Base-by-base conservation (phyloP, 2,888 invertebrate species). In the Ypsolopha sequella region DNA sequence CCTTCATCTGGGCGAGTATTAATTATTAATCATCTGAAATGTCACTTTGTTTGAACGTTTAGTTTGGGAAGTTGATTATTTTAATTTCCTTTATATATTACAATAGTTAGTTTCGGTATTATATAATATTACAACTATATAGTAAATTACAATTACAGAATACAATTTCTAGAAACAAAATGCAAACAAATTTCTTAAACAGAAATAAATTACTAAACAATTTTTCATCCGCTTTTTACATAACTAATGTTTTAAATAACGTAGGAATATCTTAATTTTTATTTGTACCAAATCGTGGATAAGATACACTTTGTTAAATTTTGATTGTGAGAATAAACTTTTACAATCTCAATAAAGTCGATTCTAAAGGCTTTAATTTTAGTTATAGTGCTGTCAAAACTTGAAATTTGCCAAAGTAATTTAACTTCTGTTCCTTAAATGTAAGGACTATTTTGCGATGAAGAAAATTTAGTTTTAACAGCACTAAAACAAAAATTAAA, bases 231-330 rank as follows among this genome's bases (percentile, higher is more conserved):
- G 10, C 10, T 33, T 33, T 33, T 34, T 14, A 43, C 43, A 39
- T 43, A 43, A 45, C 44, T 50, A 34, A 52, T 50, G 33, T 41
- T 41, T 24, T 41, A 24, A 73, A 78, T 70, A 73, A 74, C 65
- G 67, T 73, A 78, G 67, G 69, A 73, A 77, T 80, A 80, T 76
- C 78, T 81, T 78, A 80, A 71, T 80, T 84, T 81, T 33, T 36
- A 35, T 85, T 85, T 85, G 85, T 85, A 85, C 85, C 82, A 81
- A 81, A 80, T 71, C 62, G 68, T 76, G 66, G 41, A 48, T 48
- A 39, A 13, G 11, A 43, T 13, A 24, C 24, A 24, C 24, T 24
- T 24, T 24, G 24, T 24, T 4, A 24, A 24, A 24, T 24, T 24
- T 24, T 24, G 24, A 24, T 24, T 24, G 24, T 24, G 24, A 24